phyloP scores from a whole-genome alignment of 2,888 invertebrate genomes.

The Teinopalpus imperialis region DNA sequence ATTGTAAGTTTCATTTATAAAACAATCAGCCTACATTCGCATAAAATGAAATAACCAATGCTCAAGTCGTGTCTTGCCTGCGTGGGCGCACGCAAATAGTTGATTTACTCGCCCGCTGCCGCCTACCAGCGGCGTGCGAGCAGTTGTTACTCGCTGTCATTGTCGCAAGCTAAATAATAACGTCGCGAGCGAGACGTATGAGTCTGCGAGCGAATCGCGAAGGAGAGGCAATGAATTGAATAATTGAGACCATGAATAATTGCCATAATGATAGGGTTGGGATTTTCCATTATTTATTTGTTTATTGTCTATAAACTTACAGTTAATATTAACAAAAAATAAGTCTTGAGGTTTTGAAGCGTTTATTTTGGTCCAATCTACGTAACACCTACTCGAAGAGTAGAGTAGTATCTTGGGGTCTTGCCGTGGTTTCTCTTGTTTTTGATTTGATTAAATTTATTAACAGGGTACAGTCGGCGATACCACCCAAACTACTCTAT shows the following conservation, averaged over 20 bases:
- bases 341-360: too few relatives aligned
- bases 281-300: too few relatives aligned
- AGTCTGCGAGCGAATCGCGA: slow-evolving; percentile 49
- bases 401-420: too few relatives aligned
- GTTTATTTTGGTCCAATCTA: too few relatives aligned
- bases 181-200: slow-evolving; percentile 58
- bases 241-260: slow-evolving; percentile 57
- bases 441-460: too few relatives aligned
- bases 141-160: slow-evolving; percentile 47
- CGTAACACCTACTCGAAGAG: too few relatives aligned
- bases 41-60: slow-evolving; percentile 28
- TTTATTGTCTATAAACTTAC: too few relatives aligned
- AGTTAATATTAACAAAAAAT: too few relatives aligned
- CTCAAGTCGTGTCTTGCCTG: slow-evolving; percentile 25
- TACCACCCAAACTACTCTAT: too few relatives aligned
- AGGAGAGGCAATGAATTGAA: slow-evolving; percentile 59
- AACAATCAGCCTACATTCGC: slow-evolving; percentile 25
- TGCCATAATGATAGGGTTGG: slow-evolving; percentile 26
- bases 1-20: too few relatives aligned
- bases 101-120: slow-evolving; percentile 65
- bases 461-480: too few relatives aligned
- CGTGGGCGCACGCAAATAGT: slow-evolving; percentile 63
- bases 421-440: too few relatives aligned
- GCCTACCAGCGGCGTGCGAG: slow-evolving; percentile 45
- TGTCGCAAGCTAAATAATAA: slow-evolving; percentile 61